phyloP scores from a whole-genome alignment of 2,888 invertebrate species.

The Notodromas monacha region DNA sequence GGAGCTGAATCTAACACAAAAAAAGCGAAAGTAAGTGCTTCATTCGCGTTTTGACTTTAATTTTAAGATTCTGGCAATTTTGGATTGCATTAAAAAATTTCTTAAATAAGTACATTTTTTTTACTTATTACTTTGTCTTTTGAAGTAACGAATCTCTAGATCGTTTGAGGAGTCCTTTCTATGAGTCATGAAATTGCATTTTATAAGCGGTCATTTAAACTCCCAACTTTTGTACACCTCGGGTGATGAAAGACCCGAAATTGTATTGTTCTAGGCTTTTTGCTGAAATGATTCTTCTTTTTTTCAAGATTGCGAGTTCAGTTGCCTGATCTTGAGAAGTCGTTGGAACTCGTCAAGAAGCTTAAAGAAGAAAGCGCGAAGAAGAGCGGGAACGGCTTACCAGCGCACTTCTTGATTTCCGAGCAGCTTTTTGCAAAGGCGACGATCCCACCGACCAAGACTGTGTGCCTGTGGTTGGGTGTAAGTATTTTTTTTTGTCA shows the following conservation, averaged over 20 bases:
- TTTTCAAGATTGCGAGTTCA: conserved; percentile 37
- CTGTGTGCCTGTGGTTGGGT: conserved; percentile 33
- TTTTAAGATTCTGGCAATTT: too few species aligned
- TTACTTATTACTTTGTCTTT: too few species aligned
- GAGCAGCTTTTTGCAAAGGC: conserved; percentile 70
- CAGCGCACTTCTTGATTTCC: conserved; percentile 65
- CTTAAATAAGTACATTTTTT: too few species aligned
- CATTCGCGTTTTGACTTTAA: conserved; percentile 6
- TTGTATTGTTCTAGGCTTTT: too few species aligned
- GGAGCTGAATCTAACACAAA: conserved; percentile 63
- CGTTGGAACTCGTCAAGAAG: conserved; percentile 51
- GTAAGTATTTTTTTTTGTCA: conserved; percentile 15
- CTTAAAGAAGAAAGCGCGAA: conserved; percentile 27
- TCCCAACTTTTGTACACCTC: too few species aligned
- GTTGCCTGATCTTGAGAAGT: conserved; percentile 72
- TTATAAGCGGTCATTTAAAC: too few species aligned
- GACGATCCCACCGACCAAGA: conserved; percentile 52
- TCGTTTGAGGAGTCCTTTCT: too few species aligned
- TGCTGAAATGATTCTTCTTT: conserved; percentile 9
- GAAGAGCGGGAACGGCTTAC: too few species aligned
- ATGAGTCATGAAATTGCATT: too few species aligned
- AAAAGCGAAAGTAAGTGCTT: conserved; percentile 17
- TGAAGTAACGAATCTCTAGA: too few species aligned
- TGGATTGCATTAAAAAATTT: too few species aligned
- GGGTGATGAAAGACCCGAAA: too few species aligned